phyloP scores from a whole-genome alignment of 2,113 vertebrate species.

The Tetrao urogallus region DNA sequence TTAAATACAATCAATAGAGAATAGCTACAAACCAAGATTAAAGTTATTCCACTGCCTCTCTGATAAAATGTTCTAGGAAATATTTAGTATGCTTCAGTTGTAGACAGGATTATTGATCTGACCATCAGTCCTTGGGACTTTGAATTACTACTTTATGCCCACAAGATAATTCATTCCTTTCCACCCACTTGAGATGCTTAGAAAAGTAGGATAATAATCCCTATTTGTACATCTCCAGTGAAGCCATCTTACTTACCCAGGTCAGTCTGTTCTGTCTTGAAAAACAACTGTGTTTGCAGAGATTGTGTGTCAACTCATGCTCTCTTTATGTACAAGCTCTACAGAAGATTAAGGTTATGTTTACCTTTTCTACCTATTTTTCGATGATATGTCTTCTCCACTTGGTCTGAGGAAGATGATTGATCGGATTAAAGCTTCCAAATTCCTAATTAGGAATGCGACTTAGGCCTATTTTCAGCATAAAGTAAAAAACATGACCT shows the following conservation, averaged over 20 bases:
- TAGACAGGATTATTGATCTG: not conserved
- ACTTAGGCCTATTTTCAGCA: not conserved
- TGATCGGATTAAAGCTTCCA: not conserved
- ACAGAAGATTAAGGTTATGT: not conserved
- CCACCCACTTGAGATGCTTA: not conserved
- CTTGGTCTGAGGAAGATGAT: not conserved
- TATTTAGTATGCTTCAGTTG: not conserved
- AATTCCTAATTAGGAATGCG: not conserved
- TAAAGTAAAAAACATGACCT: not conserved
- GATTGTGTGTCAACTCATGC: not conserved
- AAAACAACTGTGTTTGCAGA: not conserved
- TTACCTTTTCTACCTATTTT: not conserved
- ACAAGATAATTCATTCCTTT: not conserved
- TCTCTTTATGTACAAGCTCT: not conserved
- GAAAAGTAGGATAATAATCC: not conserved
- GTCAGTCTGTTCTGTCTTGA: not conserved
- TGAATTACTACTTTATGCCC: not conserved
- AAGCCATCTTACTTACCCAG: not conserved
- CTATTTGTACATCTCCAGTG: not conserved
- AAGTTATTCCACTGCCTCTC: not conserved
- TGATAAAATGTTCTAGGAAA: not conserved
- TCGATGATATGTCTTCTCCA: not conserved
- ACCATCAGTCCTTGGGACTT: not conserved
- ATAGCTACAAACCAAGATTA: not conserved
- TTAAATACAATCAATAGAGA: not conserved